Evolutionary conservation across 1,140 invertebrate species (phyloP), one percentile per base, ranked within the genome.

Genomic region (Drosophila ironensis): DNA sequence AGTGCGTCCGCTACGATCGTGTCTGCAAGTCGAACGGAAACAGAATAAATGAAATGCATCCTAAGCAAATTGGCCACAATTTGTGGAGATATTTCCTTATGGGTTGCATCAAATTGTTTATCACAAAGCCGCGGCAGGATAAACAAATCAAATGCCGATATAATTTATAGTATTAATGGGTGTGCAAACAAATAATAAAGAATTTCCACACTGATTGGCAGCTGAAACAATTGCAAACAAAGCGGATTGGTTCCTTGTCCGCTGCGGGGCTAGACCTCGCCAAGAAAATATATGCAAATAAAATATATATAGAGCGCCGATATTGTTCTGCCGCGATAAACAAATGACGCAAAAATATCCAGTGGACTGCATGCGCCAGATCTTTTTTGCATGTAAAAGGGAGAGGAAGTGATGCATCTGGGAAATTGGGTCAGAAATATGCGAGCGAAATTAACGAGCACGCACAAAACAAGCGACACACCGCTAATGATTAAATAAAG

Each of bases 401-500:
- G 64, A 70, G 52, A 59, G 64, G 53, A 69, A 56, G 28, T 69
- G 46, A 44, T 59, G 42, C 46, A 51, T 60, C 60, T 45, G 38
- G 51, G 30, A 53, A 84, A 84, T 82, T 78, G 80, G 78, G 78
- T 84, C 78, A 84, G 28, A 67, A 67, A 82, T 71, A 74, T 57
- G 72, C 53, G 54, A 82, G 28, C 37, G 24, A 60, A 72, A 72
- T 68, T 50, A 19, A 59, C 35, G 59, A 60, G 40, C 22, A 40
- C 35, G 9, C 22, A 60, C 17, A 33, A 24, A 22, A 9, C 6
- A 33, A 17, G 16, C n/a, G n/a, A n/a, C n/a, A 11, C 17, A 19
- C 17, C 33, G 50, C 45, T 48, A 72, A 72, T 63, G 20, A 77
- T 35, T 47, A 56, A 9, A 40, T 2, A 33, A 27, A 27, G n/a